Evolutionary conservation across 2,113 vertebrate genomes (phyloP), one percentile per base, ranked within the genome.

Genomic region (Rynchops niger): DNA sequence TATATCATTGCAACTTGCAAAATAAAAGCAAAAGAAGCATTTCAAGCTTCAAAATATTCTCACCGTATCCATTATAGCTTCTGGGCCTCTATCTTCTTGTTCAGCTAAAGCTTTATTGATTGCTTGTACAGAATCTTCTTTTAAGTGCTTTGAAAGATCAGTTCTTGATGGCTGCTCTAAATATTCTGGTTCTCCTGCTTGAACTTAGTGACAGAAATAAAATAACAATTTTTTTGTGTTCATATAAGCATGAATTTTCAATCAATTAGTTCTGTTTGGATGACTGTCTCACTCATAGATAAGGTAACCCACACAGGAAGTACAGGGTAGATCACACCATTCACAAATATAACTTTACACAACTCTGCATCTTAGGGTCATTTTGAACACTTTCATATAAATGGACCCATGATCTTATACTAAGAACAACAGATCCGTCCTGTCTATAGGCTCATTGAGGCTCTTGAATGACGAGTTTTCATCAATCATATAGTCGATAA

Each of bases 91-190:
- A 84, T 99, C 99, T 98, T 98, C 98, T 83, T 99, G 98, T 78
- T 99, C 99, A 47, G 98, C 98, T 58, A 98, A 98, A 27, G 99
- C 99, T 97, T 98, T 99, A 95, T 98, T 98, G 97, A 99, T 99
- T 91, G 99, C 98, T 96, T 98, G 98, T 92, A 99, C 98, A 7
- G 99, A 99, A 97, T 99, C 99, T 98, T 99, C 99, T 97, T 99
- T 99, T 96, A 99, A 98, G 95, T 99, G 98, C 92, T 99, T 99
- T 96, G 99, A 98, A 97, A 99, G 98, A 63, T 99, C 99, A 8
- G 97, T 98, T 97, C 98, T 99, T n/a, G 99, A 99, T 27, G 99
- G 99, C 94, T 99, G 99, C 91, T 99, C 99, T 98, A 99, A 98
- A 98, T 99, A 99, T 93, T 99, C 99, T n/a, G 98, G 98, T 92